phyloP scores from a whole-genome alignment of 2,113 vertebrate genomes.

The Thermophis baileyi region DNA sequence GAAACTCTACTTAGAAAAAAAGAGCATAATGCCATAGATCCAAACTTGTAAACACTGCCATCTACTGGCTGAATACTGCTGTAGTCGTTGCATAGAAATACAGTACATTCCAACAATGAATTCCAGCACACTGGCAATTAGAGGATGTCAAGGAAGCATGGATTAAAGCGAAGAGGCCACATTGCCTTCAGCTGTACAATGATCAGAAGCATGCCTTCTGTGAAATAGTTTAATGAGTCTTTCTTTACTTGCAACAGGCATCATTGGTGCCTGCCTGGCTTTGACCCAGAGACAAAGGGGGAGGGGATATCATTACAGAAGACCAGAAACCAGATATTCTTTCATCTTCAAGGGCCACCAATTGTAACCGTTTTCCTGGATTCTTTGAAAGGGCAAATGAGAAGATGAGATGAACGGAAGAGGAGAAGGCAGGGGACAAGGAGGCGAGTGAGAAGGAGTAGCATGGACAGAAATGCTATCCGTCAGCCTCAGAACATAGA shows the following conservation, averaged over 20 bases:
- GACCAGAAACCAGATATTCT: not conserved
- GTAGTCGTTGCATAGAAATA: too few relatives aligned
- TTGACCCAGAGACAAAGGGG: not conserved
- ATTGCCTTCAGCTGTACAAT: not conserved
- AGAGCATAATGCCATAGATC: too few relatives aligned
- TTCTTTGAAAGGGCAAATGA: not conserved
- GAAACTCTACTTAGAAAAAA: too few relatives aligned
- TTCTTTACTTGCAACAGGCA: not conserved
- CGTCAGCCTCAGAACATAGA: not conserved
- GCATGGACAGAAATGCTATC: not conserved
- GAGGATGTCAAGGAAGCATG: not conserved
- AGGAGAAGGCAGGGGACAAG: not conserved
- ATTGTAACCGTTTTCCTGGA: not conserved
- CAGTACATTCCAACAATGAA: too few relatives aligned
- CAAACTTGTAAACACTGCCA: too few relatives aligned
- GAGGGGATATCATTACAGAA: not conserved
- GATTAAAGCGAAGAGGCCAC: conserved; percentile 16
- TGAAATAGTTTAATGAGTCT: not conserved
- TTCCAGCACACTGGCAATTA: not conserved
- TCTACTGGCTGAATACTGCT: too few relatives aligned
- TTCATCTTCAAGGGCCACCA: not conserved
- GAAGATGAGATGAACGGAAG: not conserved
- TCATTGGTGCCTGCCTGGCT: not conserved
- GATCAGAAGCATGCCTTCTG: not conserved
- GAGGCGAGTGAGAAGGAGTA: not conserved